Percentiles rank a stretch among this genome's conserved stretches.
Conservation (phyloP, 2,888 invertebrate genomes). For the Trichogramma evanescens region DNA sequence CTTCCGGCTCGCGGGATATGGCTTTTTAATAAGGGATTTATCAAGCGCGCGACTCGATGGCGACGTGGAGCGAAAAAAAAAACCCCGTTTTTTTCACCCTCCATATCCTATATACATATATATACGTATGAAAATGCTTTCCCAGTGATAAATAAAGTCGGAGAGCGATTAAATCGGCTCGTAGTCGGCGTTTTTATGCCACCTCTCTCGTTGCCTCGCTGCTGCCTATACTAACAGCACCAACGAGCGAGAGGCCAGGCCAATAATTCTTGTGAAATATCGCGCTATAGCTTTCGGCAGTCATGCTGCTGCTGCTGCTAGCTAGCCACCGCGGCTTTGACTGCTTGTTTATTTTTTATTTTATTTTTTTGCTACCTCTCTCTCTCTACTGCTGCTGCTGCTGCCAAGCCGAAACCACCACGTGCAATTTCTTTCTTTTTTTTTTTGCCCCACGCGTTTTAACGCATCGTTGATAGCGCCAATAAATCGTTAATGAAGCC, state of each 20-base stretch:
- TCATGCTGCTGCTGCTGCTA: slow-evolving; percentile 4
- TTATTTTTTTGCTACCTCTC: background rate
- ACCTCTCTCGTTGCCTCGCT: too few species aligned
- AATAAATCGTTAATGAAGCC: slow-evolving; percentile 29
- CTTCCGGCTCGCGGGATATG: background rate
- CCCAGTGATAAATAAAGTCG: slow-evolving; percentile 27
- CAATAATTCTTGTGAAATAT: slow-evolving; percentile 32
- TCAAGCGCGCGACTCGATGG: slow-evolving; percentile 14
- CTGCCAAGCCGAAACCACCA: too few species aligned
- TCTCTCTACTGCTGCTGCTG: background rate
- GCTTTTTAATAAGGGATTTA: slow-evolving; percentile 20
- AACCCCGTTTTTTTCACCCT: background rate
- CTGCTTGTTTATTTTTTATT: background rate
- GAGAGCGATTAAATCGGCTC: slow-evolving; percentile 29
- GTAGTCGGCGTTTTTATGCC: slow-evolving; percentile 27
- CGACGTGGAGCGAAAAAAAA: background rate
- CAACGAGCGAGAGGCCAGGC: slow-evolving; percentile 8
- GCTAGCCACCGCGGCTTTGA: background rate
- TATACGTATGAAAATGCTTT: slow-evolving; percentile 21
- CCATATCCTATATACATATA: background rate
- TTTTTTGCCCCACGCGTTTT: background rate
- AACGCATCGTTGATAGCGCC: slow-evolving; percentile 19
- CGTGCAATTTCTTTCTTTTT: background rate
- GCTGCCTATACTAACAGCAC: too few species aligned
- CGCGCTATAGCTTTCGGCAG: slow-evolving; percentile 25